Evolutionary conservation across 2,113 vertebrate genomes (phyloP), one percentile per base, ranked within the genome.

Genomic region (Talpa occidentalis): DNA sequence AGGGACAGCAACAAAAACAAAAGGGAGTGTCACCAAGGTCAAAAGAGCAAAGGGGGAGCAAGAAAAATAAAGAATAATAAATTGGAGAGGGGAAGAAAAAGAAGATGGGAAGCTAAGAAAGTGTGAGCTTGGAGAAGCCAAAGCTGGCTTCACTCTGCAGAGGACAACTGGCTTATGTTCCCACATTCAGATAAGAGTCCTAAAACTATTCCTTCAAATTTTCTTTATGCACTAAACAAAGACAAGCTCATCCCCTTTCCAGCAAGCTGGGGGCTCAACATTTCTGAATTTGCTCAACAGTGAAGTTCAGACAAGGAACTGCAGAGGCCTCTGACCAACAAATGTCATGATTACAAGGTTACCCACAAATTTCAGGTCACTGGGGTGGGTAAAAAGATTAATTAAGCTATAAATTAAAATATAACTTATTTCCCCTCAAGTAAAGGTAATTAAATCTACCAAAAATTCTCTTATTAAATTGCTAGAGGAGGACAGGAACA

Each of bases 1-100:
- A 60, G 22, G 56, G 44, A 92, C 67, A 96, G 32, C 10, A 66
- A 81, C n/a, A 84, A 90, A 88, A 90, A 85, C 22, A 54, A 87
- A 90, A 95, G 26, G 30, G 21, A 91, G n/a, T 47, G 69, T n/a
- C 32, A 90, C 37, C 40, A 62, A 94, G 60, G 69, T 92, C 56
- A 90, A 96, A 83, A 16, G 60, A 95, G 69, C 37, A 82, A 79
- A 72, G 52, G 84, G 28, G 66, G 59, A 87, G 42, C 2, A 80
- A 42, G 59, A 40, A 62, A 49, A 86, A 92, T 5, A 64, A 40
- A 78, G 52, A 73, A 74, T 79, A 91, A 54, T 83, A 84, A 69
- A 35, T 24, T 17, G 10, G 2, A 70, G 35, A 6, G 14, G 0
- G 8, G 17, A 19, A 44, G 35, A 1, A 30, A 16, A 10, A 60